Percentiles rank a stretch among this genome's conserved stretches.
Evolutionary conservation across 2,113 vertebrate species (phyloP).

Genomic region (Oncorhynchus gorbuscha): DNA sequence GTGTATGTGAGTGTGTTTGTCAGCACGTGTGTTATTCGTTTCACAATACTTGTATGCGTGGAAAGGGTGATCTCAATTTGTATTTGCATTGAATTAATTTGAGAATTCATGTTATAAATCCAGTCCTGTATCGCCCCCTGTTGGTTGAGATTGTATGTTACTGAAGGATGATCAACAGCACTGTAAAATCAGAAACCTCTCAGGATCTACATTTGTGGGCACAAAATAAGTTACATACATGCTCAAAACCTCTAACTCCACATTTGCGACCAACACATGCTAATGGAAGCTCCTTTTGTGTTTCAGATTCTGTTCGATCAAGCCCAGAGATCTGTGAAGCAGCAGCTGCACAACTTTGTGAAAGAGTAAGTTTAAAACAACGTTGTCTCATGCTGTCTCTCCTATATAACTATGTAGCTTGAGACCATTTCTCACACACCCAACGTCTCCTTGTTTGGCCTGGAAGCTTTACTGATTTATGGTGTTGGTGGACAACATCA

Average conservation of each 20-base stretch:
- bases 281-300: slow-evolving; percentile 11
- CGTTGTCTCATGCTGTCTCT: no score
- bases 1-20: slow-evolving; percentile 25
- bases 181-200: not conserved
- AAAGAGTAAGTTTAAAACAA: slow-evolving; percentile 89
- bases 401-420: no score
- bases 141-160: slow-evolving; percentile 30
- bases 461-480: not conserved
- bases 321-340: slow-evolving; percentile 92
- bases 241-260: no score
- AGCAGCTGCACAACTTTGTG: slow-evolving; percentile 94
- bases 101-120: not conserved
- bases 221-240: no score
- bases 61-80: slow-evolving; percentile 13
- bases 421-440: no score
- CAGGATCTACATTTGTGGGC: no score
- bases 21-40: slow-evolving; percentile 23
- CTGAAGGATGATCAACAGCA: not conserved
- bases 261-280: not conserved
- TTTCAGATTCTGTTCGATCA: slow-evolving; percentile 95
- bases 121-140: slow-evolving; percentile 55
- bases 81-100: slow-evolving; percentile 2
- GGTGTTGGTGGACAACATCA: not conserved
- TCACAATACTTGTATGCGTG: slow-evolving; percentile 10
- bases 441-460: not conserved